These are phyloP conservation scores for Bucco capensis DNA, from an alignment of 2,113 vertebrate genomes.

Conservation along the genomic window DNA sequence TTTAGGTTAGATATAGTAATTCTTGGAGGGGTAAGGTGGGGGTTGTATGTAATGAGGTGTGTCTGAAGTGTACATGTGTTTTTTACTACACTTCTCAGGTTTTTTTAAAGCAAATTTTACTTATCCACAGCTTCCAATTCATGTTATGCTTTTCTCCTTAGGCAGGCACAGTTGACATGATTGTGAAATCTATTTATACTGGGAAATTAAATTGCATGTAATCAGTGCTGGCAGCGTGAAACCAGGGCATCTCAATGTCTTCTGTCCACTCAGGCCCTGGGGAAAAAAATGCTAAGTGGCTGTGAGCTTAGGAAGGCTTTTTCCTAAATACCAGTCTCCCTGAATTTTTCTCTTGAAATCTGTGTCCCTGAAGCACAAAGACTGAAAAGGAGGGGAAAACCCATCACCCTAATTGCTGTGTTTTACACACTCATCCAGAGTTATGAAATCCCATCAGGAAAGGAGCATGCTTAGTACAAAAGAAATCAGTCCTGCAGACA, in stretches of 20 bases:
- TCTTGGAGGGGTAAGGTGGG: neutral
- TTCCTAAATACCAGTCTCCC: neutral
- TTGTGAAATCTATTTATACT: neutral
- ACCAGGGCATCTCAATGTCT: neutral
- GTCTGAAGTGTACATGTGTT: neutral
- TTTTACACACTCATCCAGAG: neutral
- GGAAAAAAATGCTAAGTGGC: neutral
- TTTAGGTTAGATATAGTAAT: neutral
- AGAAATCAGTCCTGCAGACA: neutral
- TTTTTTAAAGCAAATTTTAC: neutral
- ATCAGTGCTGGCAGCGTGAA: neutral
- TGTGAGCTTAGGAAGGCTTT: neutral
- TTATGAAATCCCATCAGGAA: neutral
- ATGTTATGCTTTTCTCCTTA: neutral
- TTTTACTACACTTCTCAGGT: neutral
- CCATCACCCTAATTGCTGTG: neutral
- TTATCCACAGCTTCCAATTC: neutral
- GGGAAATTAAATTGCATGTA: neutral
- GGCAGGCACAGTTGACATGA: neutral
- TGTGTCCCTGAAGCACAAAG: neutral
- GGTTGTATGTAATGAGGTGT: neutral
- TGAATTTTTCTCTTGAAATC: neutral
- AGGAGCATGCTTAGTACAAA: neutral
- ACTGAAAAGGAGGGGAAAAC: neutral
- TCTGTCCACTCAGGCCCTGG: neutral